These are phyloP conservation scores for Chaenodraco wilsoni DNA, from an alignment of 2,797 vertebrate species.

Conservation along the genomic window DNA sequence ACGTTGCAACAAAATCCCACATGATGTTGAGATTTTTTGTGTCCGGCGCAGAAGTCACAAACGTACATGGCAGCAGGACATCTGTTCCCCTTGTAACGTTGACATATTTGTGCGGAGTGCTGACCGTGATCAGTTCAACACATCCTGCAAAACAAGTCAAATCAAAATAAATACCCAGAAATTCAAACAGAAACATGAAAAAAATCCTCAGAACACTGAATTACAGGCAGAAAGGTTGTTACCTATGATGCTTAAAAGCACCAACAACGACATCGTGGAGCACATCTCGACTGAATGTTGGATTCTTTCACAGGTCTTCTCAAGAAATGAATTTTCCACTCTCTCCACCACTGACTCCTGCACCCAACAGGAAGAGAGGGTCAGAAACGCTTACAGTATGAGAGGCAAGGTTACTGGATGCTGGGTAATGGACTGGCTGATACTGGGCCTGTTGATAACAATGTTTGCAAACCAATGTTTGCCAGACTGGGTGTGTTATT, in stretches of 20 bases:
- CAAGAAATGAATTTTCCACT: neutral
- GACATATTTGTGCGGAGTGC: constrained; percentile 51
- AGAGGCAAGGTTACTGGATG: constrained; percentile 43
- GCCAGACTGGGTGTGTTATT: constrained; percentile 66
- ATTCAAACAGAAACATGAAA: neutral
- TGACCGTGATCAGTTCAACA: constrained; percentile 65
- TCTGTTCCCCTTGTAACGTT: constrained; percentile 63
- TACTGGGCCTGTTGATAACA: constrained; percentile 62
- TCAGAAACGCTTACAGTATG: constrained; percentile 2
- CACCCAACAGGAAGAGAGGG: constrained; percentile 29
- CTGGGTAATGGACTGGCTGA: constrained; percentile 37
- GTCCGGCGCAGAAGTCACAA: constrained; percentile 25
- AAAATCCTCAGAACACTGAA: neutral
- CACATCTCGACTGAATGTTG: constrained; percentile 59
- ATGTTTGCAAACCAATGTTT: constrained; percentile 74
- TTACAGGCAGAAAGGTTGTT: constrained; percentile 26
- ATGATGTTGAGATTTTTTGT: constrained; percentile 61
- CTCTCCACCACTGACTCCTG: constrained; percentile 2
- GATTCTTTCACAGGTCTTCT: neutral
- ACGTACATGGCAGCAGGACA: constrained; percentile 61
- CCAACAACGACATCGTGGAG: constrained; percentile 20
- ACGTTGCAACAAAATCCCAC: constrained; percentile 62
- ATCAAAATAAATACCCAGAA: neutral
- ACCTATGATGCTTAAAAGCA: constrained; percentile 70
- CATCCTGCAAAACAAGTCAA: constrained; percentile 51